phyloP scores from a whole-genome alignment of 1,140 invertebrate species.

The Palaemon carinicauda region DNA sequence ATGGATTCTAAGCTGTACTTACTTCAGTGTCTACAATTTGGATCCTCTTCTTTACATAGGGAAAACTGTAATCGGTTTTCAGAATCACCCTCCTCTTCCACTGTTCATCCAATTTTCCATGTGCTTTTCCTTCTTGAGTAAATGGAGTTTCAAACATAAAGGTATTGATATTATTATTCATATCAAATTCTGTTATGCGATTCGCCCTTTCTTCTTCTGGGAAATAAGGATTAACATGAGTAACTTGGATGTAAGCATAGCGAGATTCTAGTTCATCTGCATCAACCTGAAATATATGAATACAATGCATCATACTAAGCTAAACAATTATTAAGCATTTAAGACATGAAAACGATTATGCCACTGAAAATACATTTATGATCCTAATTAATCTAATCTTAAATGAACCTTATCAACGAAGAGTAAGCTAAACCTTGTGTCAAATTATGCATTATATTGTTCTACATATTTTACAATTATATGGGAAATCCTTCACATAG shows the following conservation, averaged over 20 bases:
- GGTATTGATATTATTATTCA: constrained; percentile 83
- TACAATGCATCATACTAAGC: background rate
- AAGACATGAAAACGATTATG: too few species aligned
- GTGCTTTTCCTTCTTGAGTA: constrained; percentile 79
- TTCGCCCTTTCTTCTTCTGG: constrained; percentile 49
- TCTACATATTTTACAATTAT: too few species aligned
- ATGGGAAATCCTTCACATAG: too few species aligned
- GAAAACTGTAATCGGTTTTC: constrained; percentile 84
- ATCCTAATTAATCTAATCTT: too few species aligned
- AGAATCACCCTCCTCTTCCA: constrained; percentile 87
- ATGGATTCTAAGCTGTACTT: background rate
- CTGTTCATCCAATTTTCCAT: constrained; percentile 85
- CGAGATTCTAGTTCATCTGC: constrained; percentile 80
- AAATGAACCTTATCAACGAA: too few species aligned
- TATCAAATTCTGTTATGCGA: constrained; percentile 81
- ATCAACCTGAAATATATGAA: constrained; percentile 73
- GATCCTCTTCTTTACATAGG: constrained; percentile 90
- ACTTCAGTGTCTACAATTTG: constrained; percentile 71
- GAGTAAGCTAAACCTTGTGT: background rate
- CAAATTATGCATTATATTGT: too few species aligned
- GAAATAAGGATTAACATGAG: constrained; percentile 79
- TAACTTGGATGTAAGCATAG: constrained; percentile 91
- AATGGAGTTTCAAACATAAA: constrained; percentile 96
- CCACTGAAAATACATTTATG: too few species aligned
- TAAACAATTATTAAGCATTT: background rate